Evolutionary conservation across 30 jellyfish, hydroid and myxozoan species (phyloP).

Genomic region (Kudoa iwatai): DNA sequence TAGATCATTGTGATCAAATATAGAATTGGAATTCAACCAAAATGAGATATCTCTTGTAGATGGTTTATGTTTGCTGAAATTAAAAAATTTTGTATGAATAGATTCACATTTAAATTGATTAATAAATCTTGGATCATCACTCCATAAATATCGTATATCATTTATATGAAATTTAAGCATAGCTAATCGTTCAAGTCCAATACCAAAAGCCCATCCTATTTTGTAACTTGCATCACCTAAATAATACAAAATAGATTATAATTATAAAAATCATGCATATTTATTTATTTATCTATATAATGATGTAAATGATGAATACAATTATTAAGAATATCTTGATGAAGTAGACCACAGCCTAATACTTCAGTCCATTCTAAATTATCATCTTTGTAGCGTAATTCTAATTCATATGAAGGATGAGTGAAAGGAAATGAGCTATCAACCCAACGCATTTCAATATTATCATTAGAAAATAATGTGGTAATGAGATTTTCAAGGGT

Average conservation of each 20-base stretch:
- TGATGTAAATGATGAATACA: slow-evolving; percentile 16
- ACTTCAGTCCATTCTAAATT: slow-evolving; percentile 80
- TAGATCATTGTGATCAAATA: slow-evolving; percentile 21
- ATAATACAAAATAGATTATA: neutral
- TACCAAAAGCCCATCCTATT: slow-evolving; percentile 97
- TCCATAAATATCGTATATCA: slow-evolving; percentile 80
- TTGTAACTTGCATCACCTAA: slow-evolving; percentile 60
- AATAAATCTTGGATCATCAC: slow-evolving; percentile 54
- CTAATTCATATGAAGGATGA: slow-evolving; percentile 96
- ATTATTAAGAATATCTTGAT: slow-evolving; percentile 26
- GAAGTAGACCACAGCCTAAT: slow-evolving; percentile 90
- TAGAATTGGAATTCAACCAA: slow-evolving; percentile 13
- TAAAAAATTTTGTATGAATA: slow-evolving; percentile 12
- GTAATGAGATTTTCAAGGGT: slow-evolving; percentile 24
- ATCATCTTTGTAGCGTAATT: slow-evolving; percentile 17
- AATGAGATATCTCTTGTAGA: slow-evolving; percentile 60
- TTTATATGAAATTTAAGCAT: slow-evolving; percentile 60
- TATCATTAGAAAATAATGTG: slow-evolving; percentile 30
- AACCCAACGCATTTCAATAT: slow-evolving; percentile 80
- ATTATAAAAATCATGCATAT: too few relatives aligned
- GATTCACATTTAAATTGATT: slow-evolving; percentile 14
- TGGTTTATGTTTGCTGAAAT: slow-evolving; percentile 80
- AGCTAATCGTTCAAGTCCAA: slow-evolving; percentile 79
- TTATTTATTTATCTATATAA: too few relatives aligned
- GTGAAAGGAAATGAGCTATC: slow-evolving; percentile 89